Evolutionary conservation across 2,113 vertebrate species (phyloP), one percentile per base, ranked within the genome.

Genomic region (Dendropsophus ebraccatus): DNA sequence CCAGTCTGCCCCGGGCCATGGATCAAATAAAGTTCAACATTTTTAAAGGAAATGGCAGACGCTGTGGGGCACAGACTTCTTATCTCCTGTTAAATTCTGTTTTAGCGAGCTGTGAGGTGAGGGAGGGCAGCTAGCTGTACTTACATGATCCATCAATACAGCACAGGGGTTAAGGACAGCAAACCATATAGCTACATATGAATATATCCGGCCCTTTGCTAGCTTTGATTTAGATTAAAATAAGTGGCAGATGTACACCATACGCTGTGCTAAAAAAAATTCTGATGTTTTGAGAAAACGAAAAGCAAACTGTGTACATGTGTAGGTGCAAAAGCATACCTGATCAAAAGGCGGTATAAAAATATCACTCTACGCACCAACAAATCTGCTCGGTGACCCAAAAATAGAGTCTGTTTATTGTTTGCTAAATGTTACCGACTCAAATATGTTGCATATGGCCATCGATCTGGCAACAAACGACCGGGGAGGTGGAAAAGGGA

Each of bases 241-340:
- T 81, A 49, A 73, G 37, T 25, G 78, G 23, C 85, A 86, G 77
- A 67, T 86, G 67, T n/a, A 30, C 67, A 60, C 84, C 85, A 86
- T 86, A 86, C 81, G 84, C 77, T 32, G 50, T 74, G 65, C 62
- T 56, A 86, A 86, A 86, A 58, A 70, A 86, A 86, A 81, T 32
- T 81, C 77, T 8, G 19, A 62, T 86, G 78, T 86, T 86, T 86
- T 81, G 85, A 81, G 85, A 74, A 81, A 86, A 86, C 37, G 50
- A 86, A 86, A 65, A 81, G 78, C 77, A 81, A 81, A 62, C 77
- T 86, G 77, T 85, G 83, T 85, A 69, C 83, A 69, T 86, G 85
- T 86, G 85, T 86, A 81, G 85, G 85, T 86, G 85, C 77, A 37
- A 49, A 73, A 74, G 54, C 45, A 9, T 73, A 86, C 85, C 85